Conservation (phyloP, 2,113 vertebrate genomes). For the Motacilla tschutschensis region DNA sequence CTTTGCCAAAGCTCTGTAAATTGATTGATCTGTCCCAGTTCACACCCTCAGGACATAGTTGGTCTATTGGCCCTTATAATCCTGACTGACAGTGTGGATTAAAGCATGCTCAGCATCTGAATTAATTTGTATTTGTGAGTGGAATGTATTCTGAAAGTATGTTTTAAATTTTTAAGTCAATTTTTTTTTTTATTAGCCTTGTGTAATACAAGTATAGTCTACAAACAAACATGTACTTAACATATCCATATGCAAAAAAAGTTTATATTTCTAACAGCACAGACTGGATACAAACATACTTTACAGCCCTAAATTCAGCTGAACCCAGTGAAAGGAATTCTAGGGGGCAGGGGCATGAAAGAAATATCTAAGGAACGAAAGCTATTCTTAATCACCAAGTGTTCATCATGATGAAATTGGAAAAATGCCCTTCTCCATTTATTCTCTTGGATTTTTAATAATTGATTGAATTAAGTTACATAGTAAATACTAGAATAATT, state of each 20-base stretch:
- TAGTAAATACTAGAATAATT: not conserved
- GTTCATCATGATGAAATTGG: not conserved
- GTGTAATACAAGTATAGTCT: not conserved
- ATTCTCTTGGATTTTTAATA: not conserved
- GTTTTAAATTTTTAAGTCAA: not conserved
- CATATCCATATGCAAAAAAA: not conserved
- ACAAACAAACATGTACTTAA: not conserved
- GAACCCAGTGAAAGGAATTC: not conserved
- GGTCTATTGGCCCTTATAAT: slow-evolving; percentile 1
- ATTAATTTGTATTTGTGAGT: not conserved
- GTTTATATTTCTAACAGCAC: not conserved
- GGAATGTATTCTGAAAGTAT: not conserved
- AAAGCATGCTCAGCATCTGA: slow-evolving; percentile 4
- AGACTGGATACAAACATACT: not conserved
- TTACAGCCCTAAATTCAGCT: not conserved
- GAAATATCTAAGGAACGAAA: not conserved
- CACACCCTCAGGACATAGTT: slow-evolving; percentile 16
- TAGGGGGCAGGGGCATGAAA: not conserved
- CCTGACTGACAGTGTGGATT: slow-evolving; percentile 46
- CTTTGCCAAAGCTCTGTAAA: slow-evolving; percentile 36
- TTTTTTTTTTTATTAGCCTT: not conserved
- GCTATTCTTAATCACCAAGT: not conserved
- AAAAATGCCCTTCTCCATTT: not conserved
- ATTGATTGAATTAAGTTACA: not conserved
- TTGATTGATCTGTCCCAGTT: slow-evolving; percentile 31